Conservation (phyloP, 2,888 invertebrate genomes). For the Drosophila meridionalis region DNA sequence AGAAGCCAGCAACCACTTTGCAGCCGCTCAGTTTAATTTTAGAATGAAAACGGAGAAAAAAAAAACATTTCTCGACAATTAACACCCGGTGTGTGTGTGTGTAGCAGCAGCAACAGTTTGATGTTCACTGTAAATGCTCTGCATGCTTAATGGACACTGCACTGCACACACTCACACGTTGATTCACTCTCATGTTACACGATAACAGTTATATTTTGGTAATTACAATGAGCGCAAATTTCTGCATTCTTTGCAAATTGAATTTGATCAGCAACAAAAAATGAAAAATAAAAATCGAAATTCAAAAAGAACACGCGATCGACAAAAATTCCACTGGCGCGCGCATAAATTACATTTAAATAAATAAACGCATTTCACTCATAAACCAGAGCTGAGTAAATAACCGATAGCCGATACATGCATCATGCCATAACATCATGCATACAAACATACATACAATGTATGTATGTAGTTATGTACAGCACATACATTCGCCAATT, state of each 20-base stretch:
- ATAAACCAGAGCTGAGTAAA: constrained; percentile 42
- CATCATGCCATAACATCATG: constrained; percentile 28
- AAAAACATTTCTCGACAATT: constrained; percentile 37
- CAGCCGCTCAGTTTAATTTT: constrained; percentile 27
- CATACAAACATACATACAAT: constrained; percentile 9
- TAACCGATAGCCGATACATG: constrained; percentile 42
- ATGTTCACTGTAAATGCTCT: constrained; percentile 22
- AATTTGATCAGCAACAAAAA: constrained; percentile 31
- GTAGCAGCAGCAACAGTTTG: constrained; percentile 36
- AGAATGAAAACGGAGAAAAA: constrained; percentile 3
- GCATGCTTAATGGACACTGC: background rate
- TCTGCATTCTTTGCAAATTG: constrained; percentile 36
- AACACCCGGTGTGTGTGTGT: constrained; percentile 35
- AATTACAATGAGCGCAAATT: constrained; percentile 29
- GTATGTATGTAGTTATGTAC: background rate
- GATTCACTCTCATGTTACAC: constrained; percentile 11
- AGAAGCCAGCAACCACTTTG: constrained; percentile 26
- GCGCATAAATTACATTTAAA: constrained; percentile 56
- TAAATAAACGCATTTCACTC: constrained; percentile 64
- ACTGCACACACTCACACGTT: background rate
- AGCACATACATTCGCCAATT: constrained; percentile 1
- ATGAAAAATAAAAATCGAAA: constrained; percentile 8
- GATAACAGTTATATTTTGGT: constrained; percentile 36
- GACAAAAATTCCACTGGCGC: constrained; percentile 49
- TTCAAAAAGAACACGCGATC: constrained; percentile 32